These are phyloP conservation scores for Neosilurus mollespiculum DNA, from an alignment of 2,797 vertebrate genomes.

Conservation along the genomic window DNA sequence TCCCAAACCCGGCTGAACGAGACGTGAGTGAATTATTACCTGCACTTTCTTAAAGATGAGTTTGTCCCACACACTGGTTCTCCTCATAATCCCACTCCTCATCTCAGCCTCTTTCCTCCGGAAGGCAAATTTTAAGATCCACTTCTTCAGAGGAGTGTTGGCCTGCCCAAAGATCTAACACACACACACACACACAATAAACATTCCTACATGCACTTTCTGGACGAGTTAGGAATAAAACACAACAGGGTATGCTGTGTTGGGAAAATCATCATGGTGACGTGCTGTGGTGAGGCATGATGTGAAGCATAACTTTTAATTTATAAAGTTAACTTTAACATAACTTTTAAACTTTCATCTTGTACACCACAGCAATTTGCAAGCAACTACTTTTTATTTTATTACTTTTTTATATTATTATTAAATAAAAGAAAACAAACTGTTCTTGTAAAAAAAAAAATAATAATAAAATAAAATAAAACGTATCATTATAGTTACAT, in stretches of 20 bases:
- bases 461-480: too few species aligned
- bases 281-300: background rate
- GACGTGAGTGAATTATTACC: constrained; percentile 67
- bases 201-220: background rate
- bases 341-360: background rate
- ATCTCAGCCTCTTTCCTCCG: constrained; percentile 92
- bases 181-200: background rate
- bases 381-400: background rate
- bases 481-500: background rate
- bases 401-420: too few species aligned
- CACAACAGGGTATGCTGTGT: background rate
- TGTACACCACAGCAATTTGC: background rate
- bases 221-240: background rate
- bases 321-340: background rate
- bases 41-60: constrained; percentile 95
- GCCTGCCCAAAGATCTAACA: constrained; percentile 89
- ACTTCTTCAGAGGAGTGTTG: constrained; percentile 84
- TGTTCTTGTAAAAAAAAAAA: too few species aligned
- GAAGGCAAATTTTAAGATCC: constrained; percentile 89
- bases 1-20: background rate
- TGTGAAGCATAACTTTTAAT: background rate
- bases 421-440: too few species aligned
- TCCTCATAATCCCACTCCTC: constrained; percentile 84
- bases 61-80: constrained; percentile 93
- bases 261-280: background rate